Evolutionary conservation across 2,888 invertebrate genomes (phyloP).

Genomic region (Macrosiphum euphorbiae): DNA sequence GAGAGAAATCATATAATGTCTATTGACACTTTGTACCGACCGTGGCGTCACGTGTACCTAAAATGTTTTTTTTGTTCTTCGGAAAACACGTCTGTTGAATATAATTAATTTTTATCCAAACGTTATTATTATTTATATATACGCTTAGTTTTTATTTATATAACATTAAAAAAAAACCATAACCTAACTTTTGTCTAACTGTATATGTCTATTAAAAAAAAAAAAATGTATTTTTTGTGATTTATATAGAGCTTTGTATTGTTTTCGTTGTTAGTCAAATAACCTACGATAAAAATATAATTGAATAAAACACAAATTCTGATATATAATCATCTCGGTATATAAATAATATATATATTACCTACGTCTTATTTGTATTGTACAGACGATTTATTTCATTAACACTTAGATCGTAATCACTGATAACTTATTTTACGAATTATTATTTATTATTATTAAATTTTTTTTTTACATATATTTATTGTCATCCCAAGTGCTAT

Average conservation of each 20-base stretch:
- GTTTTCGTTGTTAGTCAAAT: conserved; percentile 61
- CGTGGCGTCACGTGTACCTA: not conserved
- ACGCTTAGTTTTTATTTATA: conserved; percentile 63
- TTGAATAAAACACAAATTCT: conserved; percentile 57
- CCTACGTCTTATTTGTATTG: conserved; percentile 60
- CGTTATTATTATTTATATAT: conserved; percentile 58
- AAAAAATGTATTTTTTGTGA: conserved; percentile 50
- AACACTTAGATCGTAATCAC: conserved; percentile 65
- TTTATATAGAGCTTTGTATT: conserved; percentile 59
- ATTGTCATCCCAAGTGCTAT: conserved; percentile 65
- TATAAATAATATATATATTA: not conserved
- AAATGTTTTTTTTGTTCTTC: conserved; percentile 15
- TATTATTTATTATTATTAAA: conserved; percentile 63
- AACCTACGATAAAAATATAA: conserved; percentile 59
- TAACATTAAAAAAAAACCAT: conserved; percentile 50
- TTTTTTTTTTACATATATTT: conserved; percentile 61
- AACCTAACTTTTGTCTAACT: conserved; percentile 55
- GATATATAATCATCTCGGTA: conserved; percentile 56
- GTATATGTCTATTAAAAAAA: conserved; percentile 58
- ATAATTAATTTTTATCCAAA: conserved; percentile 59
- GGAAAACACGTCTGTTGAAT: conserved; percentile 41
- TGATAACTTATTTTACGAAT: conserved; percentile 65
- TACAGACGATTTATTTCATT: conserved; percentile 64
- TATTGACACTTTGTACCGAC: conserved; percentile 17
- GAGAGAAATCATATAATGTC: conserved; percentile 18